Evolutionary conservation across 2,113 vertebrate species (phyloP).

Genomic region (Panthera leo): DNA sequence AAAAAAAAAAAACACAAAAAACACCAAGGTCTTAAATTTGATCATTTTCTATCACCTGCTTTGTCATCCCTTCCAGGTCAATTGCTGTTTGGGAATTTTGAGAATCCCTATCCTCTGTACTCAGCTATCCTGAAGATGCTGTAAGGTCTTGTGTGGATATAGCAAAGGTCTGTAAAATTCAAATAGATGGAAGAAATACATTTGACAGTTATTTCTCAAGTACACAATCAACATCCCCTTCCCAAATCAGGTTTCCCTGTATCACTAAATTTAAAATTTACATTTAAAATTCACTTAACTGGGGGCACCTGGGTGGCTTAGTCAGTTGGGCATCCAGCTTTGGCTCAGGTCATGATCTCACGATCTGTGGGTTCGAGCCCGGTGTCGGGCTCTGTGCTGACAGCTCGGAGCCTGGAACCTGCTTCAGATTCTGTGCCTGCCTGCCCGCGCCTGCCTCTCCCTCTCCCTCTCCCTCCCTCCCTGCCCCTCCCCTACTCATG

Average conservation of each 20-base stretch:
- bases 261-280: neutral
- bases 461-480: no score
- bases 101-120: neutral
- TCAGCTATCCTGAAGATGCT: neutral
- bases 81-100: neutral
- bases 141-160: neutral
- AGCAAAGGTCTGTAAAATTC: neutral
- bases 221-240: neutral
- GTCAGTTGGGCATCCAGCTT: no score
- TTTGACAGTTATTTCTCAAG: neutral
- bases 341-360: no score
- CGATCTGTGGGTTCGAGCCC: no score
- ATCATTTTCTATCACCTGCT: neutral
- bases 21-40: neutral
- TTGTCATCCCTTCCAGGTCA: neutral
- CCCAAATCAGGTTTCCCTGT: neutral
- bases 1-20: no score
- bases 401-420: no score
- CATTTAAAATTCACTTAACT: neutral
- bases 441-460: no score
- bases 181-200: neutral
- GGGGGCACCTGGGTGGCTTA: no score
- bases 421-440: no score
- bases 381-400: no score
- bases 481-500: no score